phyloP scores from a whole-genome alignment of 2,888 invertebrate genomes.

The Napeogenes sylphis region DNA sequence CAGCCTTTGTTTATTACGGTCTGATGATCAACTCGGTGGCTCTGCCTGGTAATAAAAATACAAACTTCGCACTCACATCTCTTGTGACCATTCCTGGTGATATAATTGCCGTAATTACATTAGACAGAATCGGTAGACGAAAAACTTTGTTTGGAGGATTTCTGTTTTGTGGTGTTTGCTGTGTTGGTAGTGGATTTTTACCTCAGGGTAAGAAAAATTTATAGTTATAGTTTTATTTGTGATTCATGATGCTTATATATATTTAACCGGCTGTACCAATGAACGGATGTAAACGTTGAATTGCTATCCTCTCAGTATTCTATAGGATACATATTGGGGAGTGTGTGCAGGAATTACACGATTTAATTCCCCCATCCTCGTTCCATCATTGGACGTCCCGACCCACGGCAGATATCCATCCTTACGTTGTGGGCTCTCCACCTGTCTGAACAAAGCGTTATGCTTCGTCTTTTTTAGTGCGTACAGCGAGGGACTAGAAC shows the following conservation, averaged over 20 bases:
- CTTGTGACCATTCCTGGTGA: conserved; percentile 81
- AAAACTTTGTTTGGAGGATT: conserved; percentile 75
- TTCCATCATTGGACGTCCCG: no score
- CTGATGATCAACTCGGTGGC: conserved; percentile 86
- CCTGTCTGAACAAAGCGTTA: no score
- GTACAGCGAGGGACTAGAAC: no score
- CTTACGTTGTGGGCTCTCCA: no score
- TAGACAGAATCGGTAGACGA: conserved; percentile 79
- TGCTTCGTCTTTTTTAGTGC: no score
- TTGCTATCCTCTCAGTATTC: no score
- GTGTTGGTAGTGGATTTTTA: conserved; percentile 77
- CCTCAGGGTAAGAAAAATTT: conserved; percentile 65
- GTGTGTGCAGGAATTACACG: no score
- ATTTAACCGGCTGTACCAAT: no score
- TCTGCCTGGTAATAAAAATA: conserved; percentile 83
- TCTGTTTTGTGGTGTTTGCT: conserved; percentile 74
- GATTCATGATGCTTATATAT: background rate
- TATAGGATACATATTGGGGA: no score
- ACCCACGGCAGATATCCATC: no score
- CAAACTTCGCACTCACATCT: conserved; percentile 84
- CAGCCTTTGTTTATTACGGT: conserved; percentile 88
- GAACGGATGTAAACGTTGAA: no score
- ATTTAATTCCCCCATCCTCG: no score
- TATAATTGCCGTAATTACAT: conserved; percentile 70
- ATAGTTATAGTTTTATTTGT: background rate